Evolutionary conservation across 2,888 invertebrate genomes (phyloP).

Genomic region (Trichogramma evanescens): DNA sequence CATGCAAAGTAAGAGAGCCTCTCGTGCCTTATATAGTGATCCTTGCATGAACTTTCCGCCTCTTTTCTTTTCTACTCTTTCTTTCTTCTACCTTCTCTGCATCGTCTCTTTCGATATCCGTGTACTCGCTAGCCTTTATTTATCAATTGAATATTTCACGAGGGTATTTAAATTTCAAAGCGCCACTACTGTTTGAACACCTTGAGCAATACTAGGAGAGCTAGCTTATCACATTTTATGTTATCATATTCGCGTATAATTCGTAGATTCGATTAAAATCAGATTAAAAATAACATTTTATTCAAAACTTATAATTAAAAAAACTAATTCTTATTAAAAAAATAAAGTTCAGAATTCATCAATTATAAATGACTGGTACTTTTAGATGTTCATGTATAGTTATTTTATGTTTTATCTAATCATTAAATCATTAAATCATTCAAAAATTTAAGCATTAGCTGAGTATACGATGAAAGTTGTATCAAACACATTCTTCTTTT

Average conservation of each 20-base stretch:
- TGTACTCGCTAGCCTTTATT: conserved; percentile 11
- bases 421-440: too few species aligned
- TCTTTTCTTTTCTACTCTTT: conserved; percentile 9
- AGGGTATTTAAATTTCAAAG: conserved; percentile 19
- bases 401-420: too few species aligned
- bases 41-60: neutral
- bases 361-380: too few species aligned
- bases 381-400: too few species aligned
- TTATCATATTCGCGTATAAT: neutral
- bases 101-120: conserved; percentile 14
- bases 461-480: too few species aligned
- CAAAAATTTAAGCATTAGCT: too few species aligned
- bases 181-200: neutral
- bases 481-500: too few species aligned
- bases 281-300: too few species aligned
- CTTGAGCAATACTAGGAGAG: neutral
- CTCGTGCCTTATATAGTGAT: neutral
- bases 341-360: too few species aligned
- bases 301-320: too few species aligned
- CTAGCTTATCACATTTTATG: neutral
- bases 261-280: neutral
- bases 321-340: too few species aligned
- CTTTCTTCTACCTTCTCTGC: neutral
- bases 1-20: conserved; percentile 1
- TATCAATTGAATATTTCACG: conserved; percentile 20